Conservation (phyloP, 2,888 invertebrate species). For the Brenthis daphne region DNA sequence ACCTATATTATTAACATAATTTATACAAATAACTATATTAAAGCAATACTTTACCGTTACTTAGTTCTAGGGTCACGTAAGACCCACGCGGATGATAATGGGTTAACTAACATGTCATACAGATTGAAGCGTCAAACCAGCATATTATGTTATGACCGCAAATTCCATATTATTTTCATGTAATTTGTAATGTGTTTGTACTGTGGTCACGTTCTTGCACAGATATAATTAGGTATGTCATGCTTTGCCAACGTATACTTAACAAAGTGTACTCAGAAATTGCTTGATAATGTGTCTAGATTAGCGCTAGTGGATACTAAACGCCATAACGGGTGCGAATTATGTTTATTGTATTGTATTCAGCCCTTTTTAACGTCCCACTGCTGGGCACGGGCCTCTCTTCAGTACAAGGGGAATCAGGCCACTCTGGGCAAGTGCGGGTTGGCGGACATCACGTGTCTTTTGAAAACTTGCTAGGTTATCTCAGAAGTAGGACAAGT, state of each 20-base stretch:
- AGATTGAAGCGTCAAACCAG: slow-evolving; percentile 17
- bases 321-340: too few species aligned
- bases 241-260: slow-evolving; percentile 6
- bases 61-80: slow-evolving; percentile 4
- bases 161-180: slow-evolving; percentile 21
- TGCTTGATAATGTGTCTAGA: slow-evolving; percentile 6
- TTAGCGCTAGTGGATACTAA: background rate
- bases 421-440: too few species aligned
- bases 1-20: too few species aligned
- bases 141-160: slow-evolving; percentile 21
- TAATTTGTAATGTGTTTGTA: slow-evolving; percentile 22
- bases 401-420: too few species aligned
- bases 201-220: slow-evolving; percentile 17
- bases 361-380: too few species aligned
- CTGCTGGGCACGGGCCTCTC: too few species aligned
- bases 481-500: too few species aligned
- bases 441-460: too few species aligned
- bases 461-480: too few species aligned
- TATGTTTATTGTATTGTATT: too few species aligned
- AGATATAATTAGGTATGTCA: slow-evolving; percentile 14
- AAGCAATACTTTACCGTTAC: too few species aligned
- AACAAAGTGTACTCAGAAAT: slow-evolving; percentile 14
- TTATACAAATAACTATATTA: too few species aligned
- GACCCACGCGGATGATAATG: slow-evolving; percentile 2
- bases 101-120: slow-evolving; percentile 9